Conservation (phyloP, 2,113 vertebrate species). For the Fulmarus glacialis region DNA sequence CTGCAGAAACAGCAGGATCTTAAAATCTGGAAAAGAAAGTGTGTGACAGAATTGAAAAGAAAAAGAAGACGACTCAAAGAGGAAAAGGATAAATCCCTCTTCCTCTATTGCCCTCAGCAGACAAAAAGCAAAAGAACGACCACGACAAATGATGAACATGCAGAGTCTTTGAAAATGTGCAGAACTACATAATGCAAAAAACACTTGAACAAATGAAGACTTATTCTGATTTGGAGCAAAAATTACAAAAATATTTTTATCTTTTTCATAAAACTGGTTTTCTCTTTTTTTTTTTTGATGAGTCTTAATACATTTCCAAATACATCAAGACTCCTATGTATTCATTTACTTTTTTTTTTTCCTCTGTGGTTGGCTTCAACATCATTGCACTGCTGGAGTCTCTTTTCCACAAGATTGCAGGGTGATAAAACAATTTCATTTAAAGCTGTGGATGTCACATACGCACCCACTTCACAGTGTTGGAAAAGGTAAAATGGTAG, state of each 20-base stretch:
- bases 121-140: background rate
- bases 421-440: background rate
- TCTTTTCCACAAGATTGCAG: background rate
- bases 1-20: background rate
- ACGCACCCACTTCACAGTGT: background rate
- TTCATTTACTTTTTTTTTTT: background rate
- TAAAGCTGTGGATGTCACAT: background rate
- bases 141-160: rapidly evolving
- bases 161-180: background rate
- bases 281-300: rapidly evolving
- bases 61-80: background rate
- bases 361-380: background rate
- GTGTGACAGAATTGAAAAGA: background rate
- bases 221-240: background rate
- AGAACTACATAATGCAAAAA: background rate
- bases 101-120: background rate
- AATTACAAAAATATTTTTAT: background rate
- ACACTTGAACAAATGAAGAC: background rate
- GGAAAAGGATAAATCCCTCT: background rate
- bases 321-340: background rate
- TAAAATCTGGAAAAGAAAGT: background rate
- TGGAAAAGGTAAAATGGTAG: background rate
- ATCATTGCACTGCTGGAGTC: background rate
- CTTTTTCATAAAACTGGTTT: background rate
- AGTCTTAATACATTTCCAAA: background rate